Base-by-base conservation (phyloP, 2,888 invertebrate species). In the Drosophila cracens region DNA sequence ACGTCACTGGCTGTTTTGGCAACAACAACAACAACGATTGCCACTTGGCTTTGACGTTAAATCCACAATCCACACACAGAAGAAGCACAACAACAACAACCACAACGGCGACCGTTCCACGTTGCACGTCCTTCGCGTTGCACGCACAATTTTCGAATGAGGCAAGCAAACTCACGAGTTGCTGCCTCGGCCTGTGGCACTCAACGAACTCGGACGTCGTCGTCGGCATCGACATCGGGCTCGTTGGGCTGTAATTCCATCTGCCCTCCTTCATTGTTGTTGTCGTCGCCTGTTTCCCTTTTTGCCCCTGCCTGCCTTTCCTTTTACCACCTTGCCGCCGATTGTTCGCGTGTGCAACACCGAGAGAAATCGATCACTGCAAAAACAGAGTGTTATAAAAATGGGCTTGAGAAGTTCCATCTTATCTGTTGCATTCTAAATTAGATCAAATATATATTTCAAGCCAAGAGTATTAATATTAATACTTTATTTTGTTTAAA, bases 61-160 rank as follows among this genome's bases (percentile, higher is more conserved):
- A 25, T 46, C 46, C 46, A 46, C 46, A 46, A 46, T 46, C 46
- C 36, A 36, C 21, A 27, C 7, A n/a, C 25, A 13, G 6, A 7
- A 25, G 36, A 11, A 18, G 16, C 54, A 53, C 49, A 59, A 63
- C 64, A 63, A 53, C 49, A 58, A 53, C 49, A 58, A 52, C 49
- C 11, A 40, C 54, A 38, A 51, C 52, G 54, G 60, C 62, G 33
- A 65, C 46, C 53, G 48, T 31, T 53, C 46, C 49, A 67, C 72
- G 71, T 57, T 68, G 38, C 75, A 90, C 91, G 89, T 91, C 91
- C 91, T 91, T 89, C 79, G 79, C 89, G 89, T 86, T 87, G 87
- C 81, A 91, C 86, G 88, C 90, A 87, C 89, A 81, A 91, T 85
- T 79, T 87, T 82, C 87, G 89, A 91, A 90, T 91, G 91, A 87